These are phyloP conservation scores for Drosophila subsilvestris DNA, from an alignment of 2,888 invertebrate species.

Conservation along the genomic window DNA sequence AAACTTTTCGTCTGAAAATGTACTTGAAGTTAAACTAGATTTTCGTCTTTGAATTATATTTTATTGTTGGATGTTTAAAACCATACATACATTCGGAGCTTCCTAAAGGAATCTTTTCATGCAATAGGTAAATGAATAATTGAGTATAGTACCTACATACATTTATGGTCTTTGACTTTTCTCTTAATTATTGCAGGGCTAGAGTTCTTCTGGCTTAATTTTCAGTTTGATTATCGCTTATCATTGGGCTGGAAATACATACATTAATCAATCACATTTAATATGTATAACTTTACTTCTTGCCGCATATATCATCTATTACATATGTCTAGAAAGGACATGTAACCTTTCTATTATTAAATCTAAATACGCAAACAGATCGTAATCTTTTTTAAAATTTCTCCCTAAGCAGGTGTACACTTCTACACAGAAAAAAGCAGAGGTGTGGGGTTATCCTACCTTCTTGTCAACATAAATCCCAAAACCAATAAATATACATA, in stretches of 20 bases:
- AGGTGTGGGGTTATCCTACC: background rate
- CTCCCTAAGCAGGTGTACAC: too few relatives aligned
- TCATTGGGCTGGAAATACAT: constrained; percentile 48
- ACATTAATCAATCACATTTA: constrained; percentile 59
- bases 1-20: background rate
- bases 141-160: constrained; percentile 12
- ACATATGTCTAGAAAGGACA: background rate
- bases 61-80: background rate
- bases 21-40: background rate
- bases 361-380: too few relatives aligned
- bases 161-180: constrained; percentile 16
- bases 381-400: too few relatives aligned
- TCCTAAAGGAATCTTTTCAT: background rate
- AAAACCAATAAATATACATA: constrained; percentile 51
- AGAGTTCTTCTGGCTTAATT: constrained; percentile 2
- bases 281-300: constrained; percentile 9
- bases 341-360: too few relatives aligned
- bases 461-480: constrained; percentile 33
- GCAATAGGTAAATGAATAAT: constrained; percentile 2
- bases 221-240: constrained; percentile 31
- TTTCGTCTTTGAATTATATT: background rate
- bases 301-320: background rate
- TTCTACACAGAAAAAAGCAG: background rate
- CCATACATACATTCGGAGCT: background rate
- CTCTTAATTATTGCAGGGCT: constrained; percentile 5